Conservation (phyloP, 2,797 vertebrate species). For the Microctenopoma stevenorrisi region DNA sequence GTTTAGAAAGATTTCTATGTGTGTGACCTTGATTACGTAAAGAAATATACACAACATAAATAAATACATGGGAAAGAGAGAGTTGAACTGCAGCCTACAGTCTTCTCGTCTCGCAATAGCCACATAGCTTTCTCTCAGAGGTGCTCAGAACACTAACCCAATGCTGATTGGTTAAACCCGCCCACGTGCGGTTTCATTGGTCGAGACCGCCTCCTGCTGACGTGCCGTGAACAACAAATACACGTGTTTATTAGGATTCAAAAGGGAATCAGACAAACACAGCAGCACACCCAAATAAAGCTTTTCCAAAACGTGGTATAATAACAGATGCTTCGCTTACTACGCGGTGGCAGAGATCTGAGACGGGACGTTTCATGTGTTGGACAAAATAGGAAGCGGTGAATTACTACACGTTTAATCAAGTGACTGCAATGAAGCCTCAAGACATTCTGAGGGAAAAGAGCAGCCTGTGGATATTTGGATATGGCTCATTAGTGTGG, state of each 20-base stretch:
- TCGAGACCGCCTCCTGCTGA: constrained; percentile 3
- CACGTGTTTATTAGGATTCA: constrained; percentile 50
- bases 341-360: not conserved
- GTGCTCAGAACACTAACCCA: rapidly evolving
- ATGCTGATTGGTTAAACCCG: constrained; percentile 67
- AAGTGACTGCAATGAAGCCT: constrained; percentile 67
- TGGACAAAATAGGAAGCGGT: constrained; percentile 14
- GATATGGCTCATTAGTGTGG: constrained; percentile 96
- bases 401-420: constrained; percentile 51
- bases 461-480: constrained; percentile 90
- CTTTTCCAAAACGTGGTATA: not conserved
- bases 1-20: not conserved
- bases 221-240: constrained; percentile 61
- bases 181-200: constrained; percentile 69
- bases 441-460: constrained; percentile 68
- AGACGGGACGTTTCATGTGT: not conserved
- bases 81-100: not conserved
- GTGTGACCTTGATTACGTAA: not conserved
- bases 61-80: not conserved
- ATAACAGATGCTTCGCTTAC: not conserved
- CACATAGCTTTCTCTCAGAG: not conserved
- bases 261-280: not conserved
- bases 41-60: not conserved
- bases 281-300: not conserved
- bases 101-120: not conserved